Evolutionary conservation across 64 coral and sea anemone genomes (phyloP), one percentile per base, ranked within the genome.

Genomic region (Anthopleura sola): DNA sequence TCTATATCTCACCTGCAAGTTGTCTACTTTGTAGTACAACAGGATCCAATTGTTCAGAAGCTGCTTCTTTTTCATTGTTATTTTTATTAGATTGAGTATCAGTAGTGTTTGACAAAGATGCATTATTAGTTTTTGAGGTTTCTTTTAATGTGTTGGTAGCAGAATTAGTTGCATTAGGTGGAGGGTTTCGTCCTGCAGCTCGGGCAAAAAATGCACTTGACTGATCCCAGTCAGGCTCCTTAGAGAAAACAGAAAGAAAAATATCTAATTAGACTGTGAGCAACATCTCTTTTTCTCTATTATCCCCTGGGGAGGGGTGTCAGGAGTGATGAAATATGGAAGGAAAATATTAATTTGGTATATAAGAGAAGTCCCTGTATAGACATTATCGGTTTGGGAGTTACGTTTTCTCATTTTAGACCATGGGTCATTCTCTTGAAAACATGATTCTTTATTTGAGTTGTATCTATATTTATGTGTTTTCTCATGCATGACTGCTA

Each of bases 141-240:
- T 68, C 60, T 88, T 32, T 78, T 85, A 77, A 85, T 26, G 60
- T 84, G 47, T 86, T 90, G 82, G 84, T 62, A 21, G 84, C 38
- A 44, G 23, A 83, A 56, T 82, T 57, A 36, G 50, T 9, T 28
- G 88, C 78, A 48, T 75, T 75, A 24, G 87, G n/a, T 17, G 81
- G 18, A 39, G 92, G 89, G 40, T 93, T 85, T 28, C 88, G 86
- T 31, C 92, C 89, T 29, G 95, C 92, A 8, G 95, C 95, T 58
- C 91, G 84, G n/a, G 88, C 83, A 56, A 98, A 93, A 81, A 98
- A 98, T 74, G 95, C 95, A 91, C 95, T 98, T 24, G 92, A 92
- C 24, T 82, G 93, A 82, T 98, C 95, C 95, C 95, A 98, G 48
- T 91, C 84, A 37, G 89, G 86, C 48, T 88, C 88, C 88, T 94